A percentile compares a stretch with the other conserved stretches of the same genome.
phyloP scores from a whole-genome alignment of 2,888 invertebrate species.

The Drosophila paranaensis region DNA sequence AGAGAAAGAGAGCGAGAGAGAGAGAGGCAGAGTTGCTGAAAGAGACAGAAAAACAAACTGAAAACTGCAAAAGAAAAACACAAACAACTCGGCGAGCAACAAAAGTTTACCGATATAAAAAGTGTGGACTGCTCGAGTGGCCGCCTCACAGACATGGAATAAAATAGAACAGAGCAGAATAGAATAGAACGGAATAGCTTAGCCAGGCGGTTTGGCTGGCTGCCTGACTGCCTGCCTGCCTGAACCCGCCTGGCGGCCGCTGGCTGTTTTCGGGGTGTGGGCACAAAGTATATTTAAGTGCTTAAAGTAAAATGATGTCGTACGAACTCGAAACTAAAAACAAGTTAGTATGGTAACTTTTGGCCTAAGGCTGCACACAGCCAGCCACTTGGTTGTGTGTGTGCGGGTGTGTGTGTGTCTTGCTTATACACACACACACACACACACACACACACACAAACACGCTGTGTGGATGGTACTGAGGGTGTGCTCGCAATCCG shows the following conservation, averaged over 20 bases:
- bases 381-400: background rate
- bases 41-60: constrained; percentile 67
- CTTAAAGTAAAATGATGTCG: constrained; percentile 83
- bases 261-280: constrained; percentile 62
- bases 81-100: constrained; percentile 79
- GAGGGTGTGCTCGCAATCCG: constrained; percentile 64
- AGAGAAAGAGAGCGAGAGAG: background rate
- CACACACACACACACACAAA: too few species aligned
- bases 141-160: constrained; percentile 56
- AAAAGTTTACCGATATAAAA: constrained; percentile 80
- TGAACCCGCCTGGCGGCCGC: constrained; percentile 19
- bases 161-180: constrained; percentile 63
- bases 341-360: constrained; percentile 81
- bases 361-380: constrained; percentile 71
- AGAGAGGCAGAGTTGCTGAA: background rate
- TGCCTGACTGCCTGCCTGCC: constrained; percentile 38
- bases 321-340: constrained; percentile 82
- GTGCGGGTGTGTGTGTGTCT: constrained; percentile 25
- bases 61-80: constrained; percentile 81
- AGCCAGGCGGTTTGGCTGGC: constrained; percentile 35
- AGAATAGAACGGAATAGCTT: constrained; percentile 55
- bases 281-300: constrained; percentile 82
- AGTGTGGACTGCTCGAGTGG: constrained; percentile 78
- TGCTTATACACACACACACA: too few species aligned
- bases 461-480: constrained; percentile 3